Evolutionary conservation across 2,888 invertebrate genomes (phyloP), one percentile per base, ranked within the genome.

Genomic region (Pristionchus fissidentatus): DNA sequence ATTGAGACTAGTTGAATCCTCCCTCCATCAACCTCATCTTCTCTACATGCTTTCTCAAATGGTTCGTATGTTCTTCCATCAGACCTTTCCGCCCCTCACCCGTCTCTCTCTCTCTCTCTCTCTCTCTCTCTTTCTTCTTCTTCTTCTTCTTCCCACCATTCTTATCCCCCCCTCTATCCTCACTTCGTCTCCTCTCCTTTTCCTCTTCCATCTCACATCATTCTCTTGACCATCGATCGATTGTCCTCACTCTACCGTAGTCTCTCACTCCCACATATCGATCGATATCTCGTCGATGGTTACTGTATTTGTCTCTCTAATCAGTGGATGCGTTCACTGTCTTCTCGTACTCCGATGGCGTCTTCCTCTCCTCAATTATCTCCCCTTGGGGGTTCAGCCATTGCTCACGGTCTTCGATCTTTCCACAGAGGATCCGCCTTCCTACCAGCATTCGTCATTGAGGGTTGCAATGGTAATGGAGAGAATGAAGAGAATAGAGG

Each of bases 381-480:
- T 41, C 75, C 75, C 8, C 13, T 75, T 26, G 35, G 35, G 1
- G 78, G 78, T 26, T 57, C 41, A 57, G 85, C 80, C n/a, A 85
- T 87, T 60, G 85, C 86, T 15, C 84, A 86, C 32, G 90, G 90
- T 2, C 85, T 90, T 13, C 73, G 88, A 1, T 85, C 88, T 19
- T 88, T 90, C 77, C 89, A 90, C 83, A 87, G 88, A 38, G 90
- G 88, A 13, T 89, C 89, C 52, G 90, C 89, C 13, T 90, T 90
- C 75, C 83, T 90, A 43, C 90, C 90, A 29, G 90, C 87, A 26
- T 90, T 90, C 85, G 90, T 90, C 62, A 86, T 90, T 62, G 90
- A 90, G 73, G 89, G 88, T 70, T 89, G 88, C 84, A 87, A 88
- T 83, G 90, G 90, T 90, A 84, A 84, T 87, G 26, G 55, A 7